phyloP scores from a whole-genome alignment of 2,797 vertebrate species.

The Xiphophorus birchmanni region DNA sequence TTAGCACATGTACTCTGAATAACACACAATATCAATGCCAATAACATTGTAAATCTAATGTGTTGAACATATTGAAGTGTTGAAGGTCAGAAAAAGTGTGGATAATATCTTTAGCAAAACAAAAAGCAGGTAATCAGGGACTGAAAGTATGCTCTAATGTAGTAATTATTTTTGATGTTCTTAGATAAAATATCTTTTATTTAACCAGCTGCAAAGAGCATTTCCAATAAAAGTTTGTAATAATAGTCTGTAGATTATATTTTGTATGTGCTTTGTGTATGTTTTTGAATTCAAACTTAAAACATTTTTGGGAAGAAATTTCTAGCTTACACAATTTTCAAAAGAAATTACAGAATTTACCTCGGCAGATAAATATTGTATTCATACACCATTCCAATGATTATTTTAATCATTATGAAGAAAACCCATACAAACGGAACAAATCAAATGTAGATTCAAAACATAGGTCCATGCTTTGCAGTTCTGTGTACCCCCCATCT shows the following conservation, averaged over 20 bases:
- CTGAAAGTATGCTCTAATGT: neutral
- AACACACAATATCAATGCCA: neutral
- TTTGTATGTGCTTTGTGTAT: neutral
- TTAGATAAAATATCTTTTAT: neutral
- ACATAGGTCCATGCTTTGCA: slow-evolving; percentile 36
- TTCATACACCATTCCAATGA: slow-evolving; percentile 23
- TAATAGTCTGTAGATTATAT: neutral
- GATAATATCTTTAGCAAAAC: neutral
- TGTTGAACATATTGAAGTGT: neutral
- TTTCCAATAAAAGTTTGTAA: neutral
- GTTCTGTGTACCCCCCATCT: slow-evolving; percentile 47
- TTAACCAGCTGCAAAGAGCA: neutral
- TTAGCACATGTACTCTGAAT: neutral
- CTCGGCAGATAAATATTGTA: slow-evolving; percentile 1
- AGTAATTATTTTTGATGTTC: neutral
- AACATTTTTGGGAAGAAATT: too few species aligned
- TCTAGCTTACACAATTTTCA: too few species aligned
- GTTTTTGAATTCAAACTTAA: neutral
- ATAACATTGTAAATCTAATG: neutral
- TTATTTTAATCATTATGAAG: slow-evolving; percentile 27
- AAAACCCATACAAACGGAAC: slow-evolving; percentile 32
- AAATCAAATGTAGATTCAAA: slow-evolving; percentile 41
- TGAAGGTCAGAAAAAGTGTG: neutral
- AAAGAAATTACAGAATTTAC: neutral
- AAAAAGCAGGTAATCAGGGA: neutral